Percentiles rank a stretch among this genome's conserved stretches.
Evolutionary conservation across 2,797 vertebrate genomes (phyloP).

Genomic region (Pristis pectinata): DNA sequence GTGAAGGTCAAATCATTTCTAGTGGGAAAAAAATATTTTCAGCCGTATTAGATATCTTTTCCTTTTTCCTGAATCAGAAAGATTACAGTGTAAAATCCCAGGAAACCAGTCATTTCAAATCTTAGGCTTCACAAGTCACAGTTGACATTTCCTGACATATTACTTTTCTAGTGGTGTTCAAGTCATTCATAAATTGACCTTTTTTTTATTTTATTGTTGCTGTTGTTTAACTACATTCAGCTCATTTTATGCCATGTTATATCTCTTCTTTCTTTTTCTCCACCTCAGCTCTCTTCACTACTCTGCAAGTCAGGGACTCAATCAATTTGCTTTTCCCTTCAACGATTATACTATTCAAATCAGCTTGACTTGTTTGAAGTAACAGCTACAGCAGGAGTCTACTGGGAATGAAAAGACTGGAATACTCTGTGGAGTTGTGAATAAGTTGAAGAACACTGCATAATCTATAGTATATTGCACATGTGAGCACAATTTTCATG

Average conservation of each 20-base stretch:
- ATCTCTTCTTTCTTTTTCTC: neutral
- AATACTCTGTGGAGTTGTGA: neutral
- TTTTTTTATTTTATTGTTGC: neutral
- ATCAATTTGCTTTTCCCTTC: slow-evolving; percentile 2
- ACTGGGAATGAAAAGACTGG: neutral
- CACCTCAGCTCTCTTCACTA: neutral
- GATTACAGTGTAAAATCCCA: neutral
- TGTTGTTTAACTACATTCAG: neutral
- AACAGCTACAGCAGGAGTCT: neutral
- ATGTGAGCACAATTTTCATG: neutral
- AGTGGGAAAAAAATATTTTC: neutral
- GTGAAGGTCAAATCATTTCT: neutral
- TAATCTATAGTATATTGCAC: slow-evolving; percentile 13
- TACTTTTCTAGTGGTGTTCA: neutral
- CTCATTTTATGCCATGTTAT: neutral
- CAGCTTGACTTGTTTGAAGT: neutral
- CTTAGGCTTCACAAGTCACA: neutral
- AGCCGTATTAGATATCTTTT: no score
- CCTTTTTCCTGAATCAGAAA: neutral
- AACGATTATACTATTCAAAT: neutral
- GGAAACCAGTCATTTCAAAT: neutral
- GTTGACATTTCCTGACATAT: neutral
- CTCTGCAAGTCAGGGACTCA: neutral
- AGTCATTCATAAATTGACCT: neutral
- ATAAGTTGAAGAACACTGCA: slow-evolving; percentile 10